These are phyloP conservation scores for Meteorus sp. DNA, from an alignment of 1,140 invertebrate species.

Conservation along the genomic window DNA sequence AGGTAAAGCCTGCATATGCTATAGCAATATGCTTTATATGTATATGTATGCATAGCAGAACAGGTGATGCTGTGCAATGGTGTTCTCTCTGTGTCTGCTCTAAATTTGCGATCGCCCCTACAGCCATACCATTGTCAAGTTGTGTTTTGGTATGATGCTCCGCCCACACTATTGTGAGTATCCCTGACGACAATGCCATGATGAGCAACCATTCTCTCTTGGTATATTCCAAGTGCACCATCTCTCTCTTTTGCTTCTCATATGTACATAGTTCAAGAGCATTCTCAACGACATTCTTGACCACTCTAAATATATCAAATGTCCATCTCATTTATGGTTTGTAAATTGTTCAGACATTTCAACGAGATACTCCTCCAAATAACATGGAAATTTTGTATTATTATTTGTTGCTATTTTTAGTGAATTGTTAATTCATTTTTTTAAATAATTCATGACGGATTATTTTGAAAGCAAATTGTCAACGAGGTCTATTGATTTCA, in stretches of 20 bases:
- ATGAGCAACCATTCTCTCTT: conserved; percentile 32
- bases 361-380: too few species aligned
- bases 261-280: background rate
- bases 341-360: too few species aligned
- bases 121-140: conserved; percentile 31
- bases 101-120: conserved; percentile 24
- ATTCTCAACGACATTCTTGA: too few species aligned
- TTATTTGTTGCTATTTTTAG: too few species aligned
- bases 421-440: too few species aligned
- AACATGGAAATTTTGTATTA: too few species aligned
- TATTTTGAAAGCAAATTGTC: too few species aligned
- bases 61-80: background rate
- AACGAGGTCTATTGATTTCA: too few species aligned
- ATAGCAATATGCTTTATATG: background rate
- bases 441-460: too few species aligned
- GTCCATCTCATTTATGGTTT: conserved; percentile 7
- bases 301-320: background rate
- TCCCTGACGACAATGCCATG: conserved; percentile 37
- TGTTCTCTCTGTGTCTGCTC: background rate
- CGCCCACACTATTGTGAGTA: conserved; percentile 35
- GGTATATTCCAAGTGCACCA: background rate
- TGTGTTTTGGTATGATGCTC: conserved; percentile 29
- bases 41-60: background rate
- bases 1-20: background rate
- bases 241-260: background rate